Evolutionary conservation across 53 echinoderm and acorn worm species (phyloP), one percentile per base, ranked within the genome.

Genomic region (Apostichopus leukothele): DNA sequence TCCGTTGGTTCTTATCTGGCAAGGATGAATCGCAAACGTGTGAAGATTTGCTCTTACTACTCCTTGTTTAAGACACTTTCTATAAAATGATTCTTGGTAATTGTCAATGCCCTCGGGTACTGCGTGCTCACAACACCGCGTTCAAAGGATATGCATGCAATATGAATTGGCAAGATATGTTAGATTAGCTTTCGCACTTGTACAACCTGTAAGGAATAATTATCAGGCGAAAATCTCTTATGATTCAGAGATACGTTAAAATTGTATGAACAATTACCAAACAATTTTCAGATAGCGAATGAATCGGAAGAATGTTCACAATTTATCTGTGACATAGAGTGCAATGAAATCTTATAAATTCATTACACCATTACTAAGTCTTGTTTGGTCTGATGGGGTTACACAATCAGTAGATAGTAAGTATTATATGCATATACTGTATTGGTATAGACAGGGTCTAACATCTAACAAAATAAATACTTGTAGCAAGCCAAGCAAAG

Each of bases 131-230:
- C 61, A 60, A 85, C 85, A 85, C 85, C 67, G 85, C 85, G 85
- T 51, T 22, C 68, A 52, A 60, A 67, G 85, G 85, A 85, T 85
- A 85, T 85, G 85, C 66, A 85, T 85, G 66, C 85, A 67, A 85
- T 85, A 85, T 85, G 85, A 85, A 85, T 85, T 67, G 22, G 63
- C 23, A 39, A 67, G 68, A 60, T 27, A n/a, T 21, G 66, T 60
- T 18, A 85, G 85, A 85, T 85, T 85, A 85, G 51, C 85, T 85
- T 85, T 85, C 85, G 85, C 85, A 85, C 85, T 85, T 52, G 57
- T 53, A 67, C 66, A 66, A 63, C 18, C 13, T 53, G 83, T 10
- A 21, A 76, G 26, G 50, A 76, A 76, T 76, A 76, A 76, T 76
- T 76, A 52, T 13, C 13, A 76, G 77, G 77, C 52, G 77, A 76